Percentiles rank a stretch among this genome's conserved stretches.
These are phyloP conservation scores for Peromyscus melanophrys DNA, from an alignment of 2,797 vertebrate genomes.

Conservation along the genomic window DNA sequence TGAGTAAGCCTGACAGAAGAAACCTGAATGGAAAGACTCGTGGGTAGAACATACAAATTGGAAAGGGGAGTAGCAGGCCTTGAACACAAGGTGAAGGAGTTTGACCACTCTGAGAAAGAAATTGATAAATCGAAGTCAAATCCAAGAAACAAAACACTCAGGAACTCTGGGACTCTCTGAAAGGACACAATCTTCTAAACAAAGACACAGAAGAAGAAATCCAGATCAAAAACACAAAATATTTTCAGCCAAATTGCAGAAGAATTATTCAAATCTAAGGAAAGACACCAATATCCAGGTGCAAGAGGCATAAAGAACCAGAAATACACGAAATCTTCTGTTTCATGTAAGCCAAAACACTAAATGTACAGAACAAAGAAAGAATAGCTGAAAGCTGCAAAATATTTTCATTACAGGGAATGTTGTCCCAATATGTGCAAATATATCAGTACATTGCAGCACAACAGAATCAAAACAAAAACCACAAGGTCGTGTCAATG, in stretches of 20 bases:
- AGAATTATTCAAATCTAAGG: not conserved
- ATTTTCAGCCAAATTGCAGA: not conserved
- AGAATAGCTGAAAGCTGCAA: not conserved
- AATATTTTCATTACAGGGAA: not conserved
- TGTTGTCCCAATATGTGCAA: not conserved
- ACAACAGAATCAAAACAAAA: not conserved
- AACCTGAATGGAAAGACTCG: not conserved
- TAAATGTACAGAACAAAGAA: not conserved
- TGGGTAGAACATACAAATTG: not conserved
- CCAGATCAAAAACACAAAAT: not conserved
- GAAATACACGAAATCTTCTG: not conserved
- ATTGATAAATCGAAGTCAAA: not conserved
- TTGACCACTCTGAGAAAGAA: not conserved
- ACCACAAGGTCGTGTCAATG: not conserved
- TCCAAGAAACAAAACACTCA: not conserved
- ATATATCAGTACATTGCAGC: not conserved
- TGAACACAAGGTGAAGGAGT: not conserved
- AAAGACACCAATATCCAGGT: not conserved
- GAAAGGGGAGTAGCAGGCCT: not conserved
- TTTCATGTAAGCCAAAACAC: not conserved
- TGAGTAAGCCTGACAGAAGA: not conserved
- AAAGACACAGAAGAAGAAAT: not conserved
- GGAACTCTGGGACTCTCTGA: not conserved
- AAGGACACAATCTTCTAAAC: not conserved
- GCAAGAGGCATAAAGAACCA: not conserved